Base-by-base conservation (phyloP, 2,797 vertebrate species). In the Moxostoma hubbsi region DNA sequence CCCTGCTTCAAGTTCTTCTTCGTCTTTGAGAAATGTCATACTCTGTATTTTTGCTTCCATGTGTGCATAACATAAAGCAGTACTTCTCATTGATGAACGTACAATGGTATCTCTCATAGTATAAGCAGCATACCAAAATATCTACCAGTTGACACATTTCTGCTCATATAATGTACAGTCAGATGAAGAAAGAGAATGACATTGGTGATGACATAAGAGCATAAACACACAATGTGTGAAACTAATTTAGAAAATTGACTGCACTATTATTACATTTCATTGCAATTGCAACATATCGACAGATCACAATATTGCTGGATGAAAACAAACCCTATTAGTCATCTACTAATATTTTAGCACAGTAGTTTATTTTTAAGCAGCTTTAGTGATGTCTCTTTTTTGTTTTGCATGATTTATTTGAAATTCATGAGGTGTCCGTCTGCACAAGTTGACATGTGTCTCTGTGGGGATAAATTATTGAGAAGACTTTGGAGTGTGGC, bases 391-490 rank as follows among this genome's bases (percentile, higher is more conserved):
- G 88, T 90, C 90, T 90, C 75, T 88, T 79, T 89, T 89, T 91
- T 92, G 87, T 93, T 92, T 92, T 92, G 90, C 90, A 91, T 93
- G 89, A 92, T 91, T 82, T 91, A 92, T 94, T 93, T 93, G 89
- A 92, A 93, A 93, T 93, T 93, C 91, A 93, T 92, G 90, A 92
- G 86, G 90, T 92, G 93, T 93, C 91, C 91, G 87, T 87, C 89
- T 87, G 85, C 88, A 90, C 88, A 87, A 91, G 89, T 89, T 92
- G 92, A 91, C 91, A 91, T 84, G 87, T 83, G 82, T 93, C 91
- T 93, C 91, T 82, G 88, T 89, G 88, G 92, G 88, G 90, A 93
- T 93, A 87, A 93, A 94, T 94, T 92, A 93, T 93, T 91, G 87
- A 93, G 80, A 83, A 82, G 87, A 89, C 87, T 92, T 92, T 92